These are phyloP conservation scores for Hymenochirus boettgeri DNA, from an alignment of 2,113 vertebrate genomes.

Conservation along the genomic window DNA sequence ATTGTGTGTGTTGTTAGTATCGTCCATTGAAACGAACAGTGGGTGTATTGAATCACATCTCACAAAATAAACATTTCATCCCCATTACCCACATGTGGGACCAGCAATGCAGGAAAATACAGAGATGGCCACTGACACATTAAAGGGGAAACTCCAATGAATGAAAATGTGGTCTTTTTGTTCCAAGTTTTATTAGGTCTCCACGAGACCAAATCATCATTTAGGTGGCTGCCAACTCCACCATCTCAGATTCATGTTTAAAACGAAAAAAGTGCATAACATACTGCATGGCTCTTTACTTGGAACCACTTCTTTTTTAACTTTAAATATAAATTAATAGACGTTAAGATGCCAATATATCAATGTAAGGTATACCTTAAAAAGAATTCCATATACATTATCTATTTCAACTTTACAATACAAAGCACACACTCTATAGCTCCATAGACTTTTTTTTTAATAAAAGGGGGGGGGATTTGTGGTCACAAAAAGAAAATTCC, in stretches of 20 bases:
- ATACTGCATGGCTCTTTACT: conserved; percentile 74
- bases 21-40: too few relatives aligned
- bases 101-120: too few relatives aligned
- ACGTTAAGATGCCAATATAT: conserved; percentile 68
- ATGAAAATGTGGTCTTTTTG: too few relatives aligned
- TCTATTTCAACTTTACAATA: conserved; percentile 71
- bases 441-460: conserved; percentile 49
- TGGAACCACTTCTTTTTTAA: conserved; percentile 59
- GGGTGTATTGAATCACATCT: too few relatives aligned
- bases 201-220: conserved; percentile 51
- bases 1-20: too few relatives aligned
- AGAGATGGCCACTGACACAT: too few relatives aligned
- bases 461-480: too few relatives aligned
- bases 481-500: too few relatives aligned
- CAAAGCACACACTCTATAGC: conserved; percentile 69
- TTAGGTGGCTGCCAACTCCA: conserved; percentile 60
- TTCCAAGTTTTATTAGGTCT: conserved; percentile 53
- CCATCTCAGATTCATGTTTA: conserved; percentile 71
- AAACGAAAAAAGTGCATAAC: conserved; percentile 98
- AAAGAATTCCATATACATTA: conserved; percentile 67
- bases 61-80: too few relatives aligned
- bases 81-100: too few relatives aligned
- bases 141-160: too few relatives aligned
- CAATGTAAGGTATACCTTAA: conserved; percentile 63
- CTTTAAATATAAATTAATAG: conserved; percentile 84